A percentile compares a stretch with the other conserved stretches of the same genome.
Conservation (phyloP, 1,140 invertebrate genomes). For the Apis dorsata region DNA sequence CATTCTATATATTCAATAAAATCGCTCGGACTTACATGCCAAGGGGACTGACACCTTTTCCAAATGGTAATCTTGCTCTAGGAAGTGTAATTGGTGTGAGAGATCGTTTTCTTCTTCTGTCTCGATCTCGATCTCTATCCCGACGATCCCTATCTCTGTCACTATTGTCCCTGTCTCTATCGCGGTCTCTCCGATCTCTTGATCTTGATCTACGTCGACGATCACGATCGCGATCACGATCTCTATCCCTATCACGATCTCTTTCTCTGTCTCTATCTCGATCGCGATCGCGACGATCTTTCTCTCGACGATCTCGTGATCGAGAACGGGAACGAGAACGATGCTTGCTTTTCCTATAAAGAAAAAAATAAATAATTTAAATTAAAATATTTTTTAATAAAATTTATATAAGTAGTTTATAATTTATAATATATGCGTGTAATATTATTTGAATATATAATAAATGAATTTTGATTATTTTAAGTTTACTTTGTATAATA, state of each 20-base stretch:
- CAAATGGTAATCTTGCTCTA: constrained; percentile 77
- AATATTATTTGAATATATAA: background rate
- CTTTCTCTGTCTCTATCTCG: constrained; percentile 74
- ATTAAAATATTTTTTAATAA: background rate
- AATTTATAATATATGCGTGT: background rate
- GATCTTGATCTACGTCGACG: constrained; percentile 69
- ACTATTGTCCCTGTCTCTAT: constrained; percentile 72
- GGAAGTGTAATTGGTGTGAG: constrained; percentile 79
- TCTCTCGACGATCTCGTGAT: constrained; percentile 73
- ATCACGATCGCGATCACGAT: constrained; percentile 77
- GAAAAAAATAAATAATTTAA: constrained; percentile 13
- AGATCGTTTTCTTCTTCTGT: constrained; percentile 79
- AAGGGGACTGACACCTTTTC: constrained; percentile 77
- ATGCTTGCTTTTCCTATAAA: constrained; percentile 79
- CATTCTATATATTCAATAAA: background rate
- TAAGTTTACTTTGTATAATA: background rate
- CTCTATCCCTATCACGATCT: constrained; percentile 66
- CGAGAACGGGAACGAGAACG: constrained; percentile 79
- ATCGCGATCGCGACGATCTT: constrained; percentile 78
- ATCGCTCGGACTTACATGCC: constrained; percentile 74
- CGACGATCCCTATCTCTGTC: constrained; percentile 74
- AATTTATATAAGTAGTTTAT: background rate
- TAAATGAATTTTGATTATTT: background rate
- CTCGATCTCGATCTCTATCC: constrained; percentile 76
- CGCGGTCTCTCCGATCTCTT: constrained; percentile 77